Base-by-base conservation (phyloP, 2,797 vertebrate species). In the Poecilia gillii region DNA sequence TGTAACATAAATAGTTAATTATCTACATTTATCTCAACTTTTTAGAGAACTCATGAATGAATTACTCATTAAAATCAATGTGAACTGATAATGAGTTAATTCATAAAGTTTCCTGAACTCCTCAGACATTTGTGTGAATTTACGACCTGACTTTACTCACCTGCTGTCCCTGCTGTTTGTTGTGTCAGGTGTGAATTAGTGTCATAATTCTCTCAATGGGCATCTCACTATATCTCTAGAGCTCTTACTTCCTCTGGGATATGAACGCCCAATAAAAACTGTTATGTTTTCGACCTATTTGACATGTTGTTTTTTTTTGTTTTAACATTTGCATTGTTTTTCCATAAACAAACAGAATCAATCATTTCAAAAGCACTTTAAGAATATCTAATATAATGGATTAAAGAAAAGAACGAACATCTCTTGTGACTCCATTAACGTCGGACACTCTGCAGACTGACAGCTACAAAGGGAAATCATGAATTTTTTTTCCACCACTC, bases 381-480 rank as follows among this genome's bases (percentile, higher is more conserved):
- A 4, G 25, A 4, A 47, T n/a, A 62, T 68, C 36, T 57, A 43
- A 64, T 43, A 28, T 25, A 46, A 68, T 39, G 36, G 36, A 41
- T 25, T 71, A 73, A 77, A 73, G 8, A 31, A 62, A 18, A 78
- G 7, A 72, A 55, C 3, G 9, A 31, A 7, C 0, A n/a, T 76
- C 84, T 81, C 81, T 20, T 72, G 76, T 76, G 86, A 68, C 75
- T 86, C 84, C 46, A 86, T 88, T 77, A 89, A 83, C 66, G 31
- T 64, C 39, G 62, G 79, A 83, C 73, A 36, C 81, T 59, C 55
- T 79, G 20, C 78, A 74, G 53, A 84, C 49, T 45, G 33, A 71
- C 72, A 43, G 13, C 66, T 66, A 77, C 77, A 90, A 87, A 86
- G 78, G 86, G 82, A 90, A 87, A 68, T 73, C 78, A 87, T 87